A percentile compares a stretch with the other conserved stretches of the same genome.
Evolutionary conservation across 2,888 invertebrate species (phyloP).

Genomic region (Acleris sparsana): DNA sequence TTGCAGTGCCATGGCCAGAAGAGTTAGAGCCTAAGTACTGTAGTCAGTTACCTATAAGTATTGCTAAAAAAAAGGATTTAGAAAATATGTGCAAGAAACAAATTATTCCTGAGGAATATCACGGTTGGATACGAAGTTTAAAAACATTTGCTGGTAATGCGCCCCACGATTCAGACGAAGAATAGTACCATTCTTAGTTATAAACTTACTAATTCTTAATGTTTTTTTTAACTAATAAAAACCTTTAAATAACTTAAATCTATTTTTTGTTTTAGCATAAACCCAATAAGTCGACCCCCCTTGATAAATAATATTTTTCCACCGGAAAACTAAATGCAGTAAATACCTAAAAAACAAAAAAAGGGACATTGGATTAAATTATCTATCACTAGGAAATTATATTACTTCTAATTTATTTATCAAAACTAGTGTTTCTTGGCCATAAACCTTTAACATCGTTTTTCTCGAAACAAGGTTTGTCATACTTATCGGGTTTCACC

Average conservation of each 20-base stretch:
- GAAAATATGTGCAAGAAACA: conserved; percentile 17
- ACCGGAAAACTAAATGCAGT: too few relatives aligned
- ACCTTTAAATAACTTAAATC: too few relatives aligned
- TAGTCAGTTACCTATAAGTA: conserved; percentile 12
- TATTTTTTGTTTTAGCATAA: too few relatives aligned
- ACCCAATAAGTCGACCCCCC: too few relatives aligned
- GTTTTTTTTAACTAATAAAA: conserved; percentile 4
- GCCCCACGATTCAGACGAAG: conserved; percentile 5
- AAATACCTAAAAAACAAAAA: too few relatives aligned
- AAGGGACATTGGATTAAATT: too few relatives aligned
- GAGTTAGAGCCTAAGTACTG: conserved; percentile 11
- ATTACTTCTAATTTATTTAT: conserved; percentile 4
- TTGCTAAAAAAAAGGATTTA: conserved; percentile 16
- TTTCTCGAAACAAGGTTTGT: not conserved
- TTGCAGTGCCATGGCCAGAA: conserved; percentile 16
- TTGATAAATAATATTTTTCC: too few relatives aligned
- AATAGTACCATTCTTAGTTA: conserved; percentile 1
- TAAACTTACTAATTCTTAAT: conserved; percentile 1
- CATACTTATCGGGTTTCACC: conserved; percentile 13
- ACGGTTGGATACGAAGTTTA: not conserved
- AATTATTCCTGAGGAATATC: not conserved
- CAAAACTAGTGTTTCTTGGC: not conserved
- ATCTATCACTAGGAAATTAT: not conserved
- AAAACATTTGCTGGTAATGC: not conserved
- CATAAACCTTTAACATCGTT: conserved; percentile 1